A percentile compares a stretch with the other conserved stretches of the same genome.
phyloP scores from a whole-genome alignment of 1,140 invertebrate genomes.

The Holcopasites calliopsidis region DNA sequence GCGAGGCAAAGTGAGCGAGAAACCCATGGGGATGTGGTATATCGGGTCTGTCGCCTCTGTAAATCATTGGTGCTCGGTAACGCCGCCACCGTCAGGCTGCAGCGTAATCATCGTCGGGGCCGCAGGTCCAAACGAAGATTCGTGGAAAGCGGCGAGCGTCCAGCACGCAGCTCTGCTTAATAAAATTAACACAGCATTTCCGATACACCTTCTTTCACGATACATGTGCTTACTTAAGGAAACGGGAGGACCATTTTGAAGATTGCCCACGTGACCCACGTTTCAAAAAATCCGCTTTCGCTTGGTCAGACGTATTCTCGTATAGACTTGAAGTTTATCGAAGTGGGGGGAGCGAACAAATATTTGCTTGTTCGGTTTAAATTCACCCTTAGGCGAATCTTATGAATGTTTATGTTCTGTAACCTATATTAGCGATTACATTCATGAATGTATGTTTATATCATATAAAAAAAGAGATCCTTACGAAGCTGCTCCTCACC shows the following conservation, averaged over 20 bases:
- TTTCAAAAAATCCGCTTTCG: too few species aligned
- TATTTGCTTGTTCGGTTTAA: too few species aligned
- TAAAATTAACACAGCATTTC: constrained; percentile 31
- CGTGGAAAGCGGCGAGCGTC: constrained; percentile 20
- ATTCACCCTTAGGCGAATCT: too few species aligned
- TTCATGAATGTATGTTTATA: too few species aligned
- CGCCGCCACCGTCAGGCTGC: constrained; percentile 62
- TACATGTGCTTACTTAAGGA: not conserved
- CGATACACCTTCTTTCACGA: constrained; percentile 11
- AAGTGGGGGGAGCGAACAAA: too few species aligned
- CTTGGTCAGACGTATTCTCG: too few species aligned
- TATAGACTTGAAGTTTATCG: too few species aligned
- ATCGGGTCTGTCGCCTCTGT: constrained; percentile 69
- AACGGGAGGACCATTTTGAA: not conserved
- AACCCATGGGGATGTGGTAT: constrained; percentile 56
- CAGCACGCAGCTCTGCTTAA: constrained; percentile 26
- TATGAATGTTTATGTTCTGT: too few species aligned
- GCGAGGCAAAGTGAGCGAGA: constrained; percentile 57
- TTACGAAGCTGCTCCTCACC: constrained; percentile 17
- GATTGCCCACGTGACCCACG: too few species aligned
- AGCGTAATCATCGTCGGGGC: constrained; percentile 68
- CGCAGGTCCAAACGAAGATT: constrained; percentile 51
- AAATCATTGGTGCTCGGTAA: constrained; percentile 66
- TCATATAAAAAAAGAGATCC: constrained; percentile 41
- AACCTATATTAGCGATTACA: too few species aligned